Evolutionary conservation across 2,888 invertebrate genomes (phyloP).

Genomic region (Kryphioiulus occultus): DNA sequence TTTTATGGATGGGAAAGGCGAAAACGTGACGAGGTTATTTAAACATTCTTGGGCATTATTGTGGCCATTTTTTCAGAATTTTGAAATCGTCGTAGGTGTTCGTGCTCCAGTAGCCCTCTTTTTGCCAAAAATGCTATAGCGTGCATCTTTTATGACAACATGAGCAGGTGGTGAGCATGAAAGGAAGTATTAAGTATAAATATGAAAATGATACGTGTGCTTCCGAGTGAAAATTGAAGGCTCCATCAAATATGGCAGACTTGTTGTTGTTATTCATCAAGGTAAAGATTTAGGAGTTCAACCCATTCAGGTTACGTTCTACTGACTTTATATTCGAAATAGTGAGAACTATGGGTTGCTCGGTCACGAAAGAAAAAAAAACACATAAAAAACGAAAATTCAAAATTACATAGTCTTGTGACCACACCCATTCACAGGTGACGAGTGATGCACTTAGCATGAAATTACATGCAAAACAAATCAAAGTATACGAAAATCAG

Average conservation of each 20-base stretch:
- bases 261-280: constrained; percentile 16
- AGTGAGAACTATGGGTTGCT: not conserved
- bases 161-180: constrained; percentile 13
- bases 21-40: not conserved
- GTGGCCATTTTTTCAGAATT: constrained; percentile 8
- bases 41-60: not conserved
- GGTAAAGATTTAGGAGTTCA: not conserved
- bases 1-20: not conserved
- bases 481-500: not conserved
- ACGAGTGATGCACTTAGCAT: not conserved
- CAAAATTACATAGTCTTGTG: not conserved
- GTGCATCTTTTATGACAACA: constrained; percentile 9
- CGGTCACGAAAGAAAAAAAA: not conserved
- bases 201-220: not conserved
- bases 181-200: not conserved
- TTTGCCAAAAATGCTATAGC: not conserved
- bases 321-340: not conserved
- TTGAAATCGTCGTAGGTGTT: not conserved
- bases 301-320: constrained; percentile 9
- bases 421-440: not conserved
- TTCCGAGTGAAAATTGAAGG: constrained; percentile 2
- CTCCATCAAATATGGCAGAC: constrained; percentile 16
- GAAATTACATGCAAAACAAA: not conserved
- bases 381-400: not conserved
- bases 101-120: constrained; percentile 23